Evolutionary conservation across 2,113 vertebrate genomes (phyloP).

Genomic region (Macquaria ambigua): DNA sequence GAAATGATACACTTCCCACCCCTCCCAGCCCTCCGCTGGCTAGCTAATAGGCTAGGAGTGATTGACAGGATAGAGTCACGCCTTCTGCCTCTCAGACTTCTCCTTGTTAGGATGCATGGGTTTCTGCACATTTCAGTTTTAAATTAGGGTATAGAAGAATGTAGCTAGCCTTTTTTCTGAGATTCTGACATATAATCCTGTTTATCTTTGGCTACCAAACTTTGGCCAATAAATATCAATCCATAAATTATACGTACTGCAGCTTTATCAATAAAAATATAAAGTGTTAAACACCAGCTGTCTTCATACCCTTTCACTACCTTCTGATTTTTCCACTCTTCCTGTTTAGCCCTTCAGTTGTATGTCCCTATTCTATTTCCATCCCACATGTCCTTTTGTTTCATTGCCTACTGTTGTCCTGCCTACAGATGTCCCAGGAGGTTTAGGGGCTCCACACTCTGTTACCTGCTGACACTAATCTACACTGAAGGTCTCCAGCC

Average conservation of each 20-base stretch:
- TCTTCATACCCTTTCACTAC: constrained; percentile 3
- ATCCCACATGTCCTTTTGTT: constrained; percentile 23
- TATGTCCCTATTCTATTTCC: not conserved
- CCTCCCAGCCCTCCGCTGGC: constrained; percentile 38
- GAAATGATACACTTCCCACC: not conserved
- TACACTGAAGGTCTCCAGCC: constrained; percentile 64
- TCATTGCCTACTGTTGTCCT: constrained; percentile 1
- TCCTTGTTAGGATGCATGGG: constrained; percentile 38
- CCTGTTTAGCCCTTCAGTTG: constrained; percentile 17
- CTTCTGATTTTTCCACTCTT: not conserved
- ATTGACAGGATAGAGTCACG: constrained; percentile 53
- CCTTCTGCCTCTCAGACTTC: constrained; percentile 38
- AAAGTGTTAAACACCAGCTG: not conserved
- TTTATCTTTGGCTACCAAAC: constrained; percentile 10
- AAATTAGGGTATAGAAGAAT: constrained; percentile 15
- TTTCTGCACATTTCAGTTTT: constrained; percentile 40
- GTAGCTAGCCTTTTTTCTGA: not conserved
- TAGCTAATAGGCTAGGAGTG: constrained; percentile 41
- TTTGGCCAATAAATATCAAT: not conserved
- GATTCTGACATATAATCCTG: not conserved
- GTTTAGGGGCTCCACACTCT: constrained; percentile 44
- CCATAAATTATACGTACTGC: not conserved
- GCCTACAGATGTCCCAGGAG: constrained; percentile 40
- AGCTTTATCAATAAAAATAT: constrained; percentile 13
- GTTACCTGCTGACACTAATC: constrained; percentile 74